Conservation (phyloP, 2,797 vertebrate species). For the Leptatherina wallacei region DNA sequence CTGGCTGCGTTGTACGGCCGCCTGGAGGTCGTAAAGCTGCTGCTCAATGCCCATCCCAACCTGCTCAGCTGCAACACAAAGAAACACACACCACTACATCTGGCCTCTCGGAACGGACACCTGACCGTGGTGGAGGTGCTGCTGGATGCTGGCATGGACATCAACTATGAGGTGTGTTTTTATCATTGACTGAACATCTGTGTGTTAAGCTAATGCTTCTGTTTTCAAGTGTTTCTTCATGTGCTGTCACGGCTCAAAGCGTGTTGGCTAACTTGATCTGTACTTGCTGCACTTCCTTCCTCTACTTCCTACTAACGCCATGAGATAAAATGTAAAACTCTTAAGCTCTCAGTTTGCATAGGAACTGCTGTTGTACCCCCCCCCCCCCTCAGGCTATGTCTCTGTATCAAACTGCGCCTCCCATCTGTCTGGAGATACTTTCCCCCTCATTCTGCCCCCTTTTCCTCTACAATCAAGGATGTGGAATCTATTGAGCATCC, state of each 20-base stretch:
- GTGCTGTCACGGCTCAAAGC: slow-evolving; percentile 42
- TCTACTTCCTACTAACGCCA: slow-evolving; percentile 50
- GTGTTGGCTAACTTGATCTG: slow-evolving; percentile 50
- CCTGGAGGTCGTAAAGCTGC: slow-evolving; percentile 96
- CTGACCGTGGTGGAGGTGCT: slow-evolving; percentile 92
- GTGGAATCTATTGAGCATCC: slow-evolving; percentile 29
- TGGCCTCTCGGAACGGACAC: slow-evolving; percentile 96
- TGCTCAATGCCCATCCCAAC: slow-evolving; percentile 95
- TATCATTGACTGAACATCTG: not conserved
- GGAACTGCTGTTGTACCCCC: slow-evolving; percentile 31
- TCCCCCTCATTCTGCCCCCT: slow-evolving; percentile 27
- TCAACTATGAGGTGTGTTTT: slow-evolving; percentile 92
- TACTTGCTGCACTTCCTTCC: slow-evolving; percentile 63
- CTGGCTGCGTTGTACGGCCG: slow-evolving; percentile 94
- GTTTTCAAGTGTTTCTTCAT: slow-evolving; percentile 41
- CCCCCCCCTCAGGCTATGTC: slow-evolving; percentile 39
- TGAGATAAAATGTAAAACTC: slow-evolving; percentile 62
- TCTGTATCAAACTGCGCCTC: slow-evolving; percentile 50
- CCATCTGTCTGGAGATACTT: slow-evolving; percentile 55
- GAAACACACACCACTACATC: slow-evolving; percentile 95
- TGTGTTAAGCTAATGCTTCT: not conserved
- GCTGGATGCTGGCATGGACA: slow-evolving; percentile 95
- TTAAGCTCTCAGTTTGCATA: slow-evolving; percentile 53
- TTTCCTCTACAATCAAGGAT: slow-evolving; percentile 41
- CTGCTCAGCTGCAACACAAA: slow-evolving; percentile 94